Conservation (phyloP, 2,113 vertebrate species). For the Catharus bicknelli region DNA sequence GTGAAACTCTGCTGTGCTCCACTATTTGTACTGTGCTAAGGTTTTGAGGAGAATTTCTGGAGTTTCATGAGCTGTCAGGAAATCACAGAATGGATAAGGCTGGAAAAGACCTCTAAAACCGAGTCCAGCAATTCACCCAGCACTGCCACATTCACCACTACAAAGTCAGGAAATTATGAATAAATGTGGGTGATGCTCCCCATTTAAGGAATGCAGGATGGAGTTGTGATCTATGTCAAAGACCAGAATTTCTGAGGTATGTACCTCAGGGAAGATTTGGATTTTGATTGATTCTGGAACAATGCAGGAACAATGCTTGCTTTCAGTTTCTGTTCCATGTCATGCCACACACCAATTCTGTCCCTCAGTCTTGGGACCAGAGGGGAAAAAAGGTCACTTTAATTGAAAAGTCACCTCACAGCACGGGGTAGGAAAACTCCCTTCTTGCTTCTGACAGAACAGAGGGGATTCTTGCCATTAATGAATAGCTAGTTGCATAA, state of each 20-base stretch:
- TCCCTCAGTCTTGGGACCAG: background rate
- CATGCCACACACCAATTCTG: fast-evolving
- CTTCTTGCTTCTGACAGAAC: background rate
- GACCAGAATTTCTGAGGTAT: background rate
- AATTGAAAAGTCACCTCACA: background rate
- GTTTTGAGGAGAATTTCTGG: background rate
- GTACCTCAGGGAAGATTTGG: too few species aligned
- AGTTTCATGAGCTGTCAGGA: background rate
- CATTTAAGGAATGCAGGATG: background rate
- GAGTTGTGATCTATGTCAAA: fast-evolving
- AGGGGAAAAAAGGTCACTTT: background rate
- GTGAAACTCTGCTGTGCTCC: background rate
- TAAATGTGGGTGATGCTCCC: background rate
- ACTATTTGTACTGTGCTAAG: background rate
- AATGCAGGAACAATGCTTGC: background rate
- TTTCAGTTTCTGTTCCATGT: background rate
- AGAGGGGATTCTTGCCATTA: background rate
- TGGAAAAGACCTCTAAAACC: background rate
- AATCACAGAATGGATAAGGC: background rate
- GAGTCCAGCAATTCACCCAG: background rate
- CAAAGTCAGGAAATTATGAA: background rate
- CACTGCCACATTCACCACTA: background rate
- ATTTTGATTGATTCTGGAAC: background rate
- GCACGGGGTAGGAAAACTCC: background rate
- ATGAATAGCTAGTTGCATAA: background rate